Conservation (phyloP, 2,888 invertebrate species). For the Melolontha melolontha region DNA sequence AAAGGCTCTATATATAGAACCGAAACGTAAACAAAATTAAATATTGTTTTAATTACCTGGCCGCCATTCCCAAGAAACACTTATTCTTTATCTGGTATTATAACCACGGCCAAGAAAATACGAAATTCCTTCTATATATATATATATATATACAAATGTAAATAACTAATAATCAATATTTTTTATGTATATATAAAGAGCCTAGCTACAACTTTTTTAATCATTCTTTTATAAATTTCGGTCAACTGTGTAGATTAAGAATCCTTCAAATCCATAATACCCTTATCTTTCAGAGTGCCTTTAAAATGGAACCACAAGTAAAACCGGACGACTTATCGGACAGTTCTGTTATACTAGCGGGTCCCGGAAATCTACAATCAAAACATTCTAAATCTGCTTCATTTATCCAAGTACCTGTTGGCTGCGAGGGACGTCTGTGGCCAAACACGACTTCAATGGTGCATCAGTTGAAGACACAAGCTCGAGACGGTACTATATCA, state of each 20-base stretch:
- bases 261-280: slow-evolving; percentile 11
- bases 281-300: slow-evolving; percentile 65
- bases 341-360: slow-evolving; percentile 67
- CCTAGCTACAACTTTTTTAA: too few species aligned
- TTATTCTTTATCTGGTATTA: too few species aligned
- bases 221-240: neutral
- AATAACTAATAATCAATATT: too few species aligned
- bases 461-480: slow-evolving; percentile 76
- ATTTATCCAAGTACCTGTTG: slow-evolving; percentile 73
- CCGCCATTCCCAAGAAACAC: too few species aligned
- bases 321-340: slow-evolving; percentile 64
- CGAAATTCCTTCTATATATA: too few species aligned
- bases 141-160: too few species aligned
- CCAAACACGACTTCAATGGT: slow-evolving; percentile 74
- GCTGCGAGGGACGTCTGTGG: slow-evolving; percentile 80
- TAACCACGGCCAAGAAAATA: too few species aligned
- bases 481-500: slow-evolving; percentile 78
- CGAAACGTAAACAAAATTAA: too few species aligned
- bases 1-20: too few species aligned
- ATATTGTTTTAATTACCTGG: too few species aligned
- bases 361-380: slow-evolving; percentile 67
- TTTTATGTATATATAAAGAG: too few species aligned
- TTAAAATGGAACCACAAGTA: slow-evolving; percentile 66
- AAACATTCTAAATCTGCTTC: slow-evolving; percentile 65
- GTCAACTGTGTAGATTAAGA: neutral